Conservation (phyloP, 1,140 invertebrate species). For the Magallana gigas region DNA sequence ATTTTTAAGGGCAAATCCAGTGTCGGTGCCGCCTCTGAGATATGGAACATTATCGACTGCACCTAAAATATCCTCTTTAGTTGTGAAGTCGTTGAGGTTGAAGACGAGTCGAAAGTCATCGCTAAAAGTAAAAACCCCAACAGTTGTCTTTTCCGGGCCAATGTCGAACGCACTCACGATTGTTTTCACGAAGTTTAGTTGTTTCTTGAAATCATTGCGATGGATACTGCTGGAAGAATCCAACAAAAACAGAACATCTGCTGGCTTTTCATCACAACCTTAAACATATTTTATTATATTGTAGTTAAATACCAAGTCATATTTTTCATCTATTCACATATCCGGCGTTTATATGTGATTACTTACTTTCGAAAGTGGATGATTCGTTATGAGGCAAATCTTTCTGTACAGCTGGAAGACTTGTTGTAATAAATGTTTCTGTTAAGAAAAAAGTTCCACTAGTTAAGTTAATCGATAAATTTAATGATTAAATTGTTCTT, state of each 20-base stretch:
- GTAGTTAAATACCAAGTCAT: neutral
- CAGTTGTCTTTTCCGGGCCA: constrained; percentile 36
- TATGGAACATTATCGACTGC: constrained; percentile 53
- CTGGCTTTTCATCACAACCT: constrained; percentile 68
- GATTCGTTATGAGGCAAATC: neutral
- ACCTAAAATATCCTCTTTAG: constrained; percentile 47
- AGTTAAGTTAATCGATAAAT: too few relatives aligned
- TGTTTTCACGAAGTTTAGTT: constrained; percentile 61
- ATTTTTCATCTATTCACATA: too few relatives aligned
- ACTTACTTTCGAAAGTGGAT: too few relatives aligned
- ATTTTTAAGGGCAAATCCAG: constrained; percentile 54
- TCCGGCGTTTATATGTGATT: too few relatives aligned
- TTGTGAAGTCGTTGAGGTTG: constrained; percentile 43
- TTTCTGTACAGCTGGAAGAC: neutral
- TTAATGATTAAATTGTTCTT: too few relatives aligned
- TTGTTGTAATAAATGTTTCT: neutral
- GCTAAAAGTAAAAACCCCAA: constrained; percentile 62
- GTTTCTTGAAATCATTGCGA: constrained; percentile 56
- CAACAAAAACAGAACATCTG: constrained; percentile 70
- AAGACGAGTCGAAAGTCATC: constrained; percentile 41
- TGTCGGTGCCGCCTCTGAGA: constrained; percentile 58
- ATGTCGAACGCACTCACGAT: constrained; percentile 62
- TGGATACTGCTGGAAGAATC: constrained; percentile 66
- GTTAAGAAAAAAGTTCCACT: too few relatives aligned
- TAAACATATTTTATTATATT: constrained; percentile 1